Percentiles rank a stretch among this genome's conserved stretches.
phyloP scores from a whole-genome alignment of 2,113 vertebrate species.

The Leptosomus discolor region DNA sequence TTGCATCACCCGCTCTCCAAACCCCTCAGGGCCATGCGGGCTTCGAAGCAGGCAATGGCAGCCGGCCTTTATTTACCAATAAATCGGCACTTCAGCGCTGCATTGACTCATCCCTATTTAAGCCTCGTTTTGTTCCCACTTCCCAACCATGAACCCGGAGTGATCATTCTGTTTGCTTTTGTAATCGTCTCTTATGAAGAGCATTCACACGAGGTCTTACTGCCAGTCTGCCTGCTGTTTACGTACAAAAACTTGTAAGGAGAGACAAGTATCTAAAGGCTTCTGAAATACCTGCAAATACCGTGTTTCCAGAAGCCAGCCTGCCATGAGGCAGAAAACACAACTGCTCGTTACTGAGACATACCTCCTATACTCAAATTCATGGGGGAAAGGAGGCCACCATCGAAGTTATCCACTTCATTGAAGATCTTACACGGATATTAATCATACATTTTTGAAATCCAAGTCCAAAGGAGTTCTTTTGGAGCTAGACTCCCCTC shows the following conservation, averaged over 20 bases:
- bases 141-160: neutral
- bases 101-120: neutral
- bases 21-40: neutral
- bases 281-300: neutral
- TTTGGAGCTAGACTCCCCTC: neutral
- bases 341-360: neutral
- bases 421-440: neutral
- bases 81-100: neutral
- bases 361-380: neutral
- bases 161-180: neutral
- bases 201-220: neutral
- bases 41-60: neutral
- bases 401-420: neutral
- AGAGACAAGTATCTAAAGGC: neutral
- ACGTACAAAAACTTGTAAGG: neutral
- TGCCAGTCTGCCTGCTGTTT: neutral
- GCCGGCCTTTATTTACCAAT: conserved; percentile 6
- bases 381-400: neutral
- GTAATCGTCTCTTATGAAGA: neutral
- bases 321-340: neutral
- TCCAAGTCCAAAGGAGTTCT: neutral
- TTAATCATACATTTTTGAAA: neutral
- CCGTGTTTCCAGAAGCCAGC: neutral
- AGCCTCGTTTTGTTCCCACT: neutral
- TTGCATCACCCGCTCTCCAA: conserved; percentile 24